A percentile compares a stretch with the other conserved stretches of the same genome.
Evolutionary conservation across 2,113 vertebrate genomes (phyloP).

Genomic region (Excalfactoria chinensis): DNA sequence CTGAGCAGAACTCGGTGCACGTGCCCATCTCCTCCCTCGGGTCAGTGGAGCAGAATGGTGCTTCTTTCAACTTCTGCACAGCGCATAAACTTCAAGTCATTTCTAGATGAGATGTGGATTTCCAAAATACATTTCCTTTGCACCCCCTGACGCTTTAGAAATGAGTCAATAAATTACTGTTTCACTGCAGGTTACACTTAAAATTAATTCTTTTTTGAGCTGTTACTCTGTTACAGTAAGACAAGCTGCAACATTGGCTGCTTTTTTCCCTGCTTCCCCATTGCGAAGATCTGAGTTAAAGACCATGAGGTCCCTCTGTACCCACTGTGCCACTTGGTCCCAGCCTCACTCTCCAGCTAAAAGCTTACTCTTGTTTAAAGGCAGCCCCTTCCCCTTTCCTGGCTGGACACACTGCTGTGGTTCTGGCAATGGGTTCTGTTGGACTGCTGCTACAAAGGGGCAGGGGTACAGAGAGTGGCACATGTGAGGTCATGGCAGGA

Average conservation of each 20-base stretch:
- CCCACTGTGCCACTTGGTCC: not conserved
- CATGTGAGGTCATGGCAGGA: fast-evolving
- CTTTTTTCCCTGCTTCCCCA: not conserved
- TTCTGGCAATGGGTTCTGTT: not conserved
- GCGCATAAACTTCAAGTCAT: not conserved
- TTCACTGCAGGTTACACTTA: not conserved
- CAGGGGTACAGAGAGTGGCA: not conserved
- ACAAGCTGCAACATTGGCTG: not conserved
- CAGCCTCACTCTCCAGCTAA: not conserved
- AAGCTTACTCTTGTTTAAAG: not conserved
- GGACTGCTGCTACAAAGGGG: not conserved
- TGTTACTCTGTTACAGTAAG: not conserved
- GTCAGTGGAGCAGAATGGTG: not conserved
- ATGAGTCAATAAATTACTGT: constrained; percentile 19
- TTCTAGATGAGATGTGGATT: constrained; percentile 20
- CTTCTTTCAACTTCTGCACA: not conserved
- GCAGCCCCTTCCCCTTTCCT: not conserved
- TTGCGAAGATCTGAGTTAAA: not conserved
- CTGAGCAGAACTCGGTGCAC: not conserved
- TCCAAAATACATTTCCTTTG: constrained; percentile 20
- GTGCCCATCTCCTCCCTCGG: not conserved
- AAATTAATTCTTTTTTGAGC: not conserved
- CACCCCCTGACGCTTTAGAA: constrained; percentile 1
- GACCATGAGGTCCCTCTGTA: not conserved
- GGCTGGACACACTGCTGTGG: no score